Evolutionary conservation across 2,888 invertebrate species (phyloP).

Genomic region (Ariolimax columbianus): DNA sequence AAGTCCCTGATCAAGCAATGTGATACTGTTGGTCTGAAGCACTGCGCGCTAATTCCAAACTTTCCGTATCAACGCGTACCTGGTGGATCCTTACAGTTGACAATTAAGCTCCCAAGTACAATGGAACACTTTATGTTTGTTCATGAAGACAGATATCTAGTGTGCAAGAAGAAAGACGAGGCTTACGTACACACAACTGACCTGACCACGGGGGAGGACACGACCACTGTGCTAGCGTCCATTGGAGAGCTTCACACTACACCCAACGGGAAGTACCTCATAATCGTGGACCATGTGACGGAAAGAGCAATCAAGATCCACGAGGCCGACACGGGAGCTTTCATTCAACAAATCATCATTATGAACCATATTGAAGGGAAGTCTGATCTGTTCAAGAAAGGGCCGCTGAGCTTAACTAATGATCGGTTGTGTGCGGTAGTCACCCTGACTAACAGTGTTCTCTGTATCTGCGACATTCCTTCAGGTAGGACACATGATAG

Average conservation of each 20-base stretch:
- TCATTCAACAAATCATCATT: conserved; percentile 76
- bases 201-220: conserved; percentile 68
- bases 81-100: conserved; percentile 73
- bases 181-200: conserved; percentile 69
- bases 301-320: conserved; percentile 76
- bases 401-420: conserved; percentile 66
- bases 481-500: conserved; percentile 20
- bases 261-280: conserved; percentile 63
- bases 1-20: conserved; percentile 74
- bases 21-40: conserved; percentile 70
- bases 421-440: conserved; percentile 71
- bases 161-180: conserved; percentile 68
- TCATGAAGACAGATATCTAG: conserved; percentile 63
- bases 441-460: conserved; percentile 72
- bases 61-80: conserved; percentile 75
- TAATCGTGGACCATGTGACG: conserved; percentile 74
- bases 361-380: conserved; percentile 71
- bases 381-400: conserved; percentile 71
- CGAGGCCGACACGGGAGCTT: conserved; percentile 69
- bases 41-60: conserved; percentile 75
- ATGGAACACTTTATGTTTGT: conserved; percentile 66
- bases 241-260: conserved; percentile 74
- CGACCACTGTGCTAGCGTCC: conserved; percentile 69
- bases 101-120: conserved; percentile 60
- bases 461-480: conserved; percentile 71